Percentiles rank a stretch among this genome's conserved stretches.
These are phyloP conservation scores for Athetis lepigone DNA, from an alignment of 2,888 invertebrate species.

Conservation along the genomic window DNA sequence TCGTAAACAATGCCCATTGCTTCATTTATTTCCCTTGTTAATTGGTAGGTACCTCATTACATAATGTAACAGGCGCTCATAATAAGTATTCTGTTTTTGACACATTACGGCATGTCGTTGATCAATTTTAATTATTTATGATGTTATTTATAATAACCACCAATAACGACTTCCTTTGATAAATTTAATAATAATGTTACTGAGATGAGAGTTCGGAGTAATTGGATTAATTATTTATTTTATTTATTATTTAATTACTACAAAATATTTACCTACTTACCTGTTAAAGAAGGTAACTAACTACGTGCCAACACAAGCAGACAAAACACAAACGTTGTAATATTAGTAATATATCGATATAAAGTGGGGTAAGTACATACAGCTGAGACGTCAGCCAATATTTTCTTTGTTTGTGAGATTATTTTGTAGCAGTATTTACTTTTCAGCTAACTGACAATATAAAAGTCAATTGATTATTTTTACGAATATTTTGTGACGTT, in stretches of 20 bases:
- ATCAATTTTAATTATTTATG: constrained; percentile 23
- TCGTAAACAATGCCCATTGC: constrained; percentile 5
- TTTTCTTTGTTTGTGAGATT: constrained; percentile 38
- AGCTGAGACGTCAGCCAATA: constrained; percentile 31
- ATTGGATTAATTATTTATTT: not conserved
- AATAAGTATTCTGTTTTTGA: constrained; percentile 7
- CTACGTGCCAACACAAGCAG: too few species aligned
- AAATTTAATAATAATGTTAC: constrained; percentile 4
- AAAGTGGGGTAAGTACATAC: too few species aligned
- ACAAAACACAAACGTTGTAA: constrained; percentile 4
- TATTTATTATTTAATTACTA: too few species aligned
- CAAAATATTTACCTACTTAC: too few species aligned
- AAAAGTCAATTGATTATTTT: too few species aligned
- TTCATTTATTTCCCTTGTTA: not conserved
- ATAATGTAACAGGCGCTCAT: constrained; percentile 1
- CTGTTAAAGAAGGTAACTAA: too few species aligned
- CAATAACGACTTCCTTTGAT: constrained; percentile 34
- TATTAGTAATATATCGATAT: too few species aligned
- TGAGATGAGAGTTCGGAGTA: not conserved
- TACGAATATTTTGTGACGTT: too few species aligned
- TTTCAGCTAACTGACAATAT: too few species aligned
- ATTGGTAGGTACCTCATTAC: not conserved
- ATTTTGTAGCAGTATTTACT: not conserved
- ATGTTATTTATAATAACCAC: constrained; percentile 10
- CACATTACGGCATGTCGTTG: not conserved